Evolutionary conservation across 2,888 invertebrate genomes (phyloP).

Genomic region (Spisula subtruncata): DNA sequence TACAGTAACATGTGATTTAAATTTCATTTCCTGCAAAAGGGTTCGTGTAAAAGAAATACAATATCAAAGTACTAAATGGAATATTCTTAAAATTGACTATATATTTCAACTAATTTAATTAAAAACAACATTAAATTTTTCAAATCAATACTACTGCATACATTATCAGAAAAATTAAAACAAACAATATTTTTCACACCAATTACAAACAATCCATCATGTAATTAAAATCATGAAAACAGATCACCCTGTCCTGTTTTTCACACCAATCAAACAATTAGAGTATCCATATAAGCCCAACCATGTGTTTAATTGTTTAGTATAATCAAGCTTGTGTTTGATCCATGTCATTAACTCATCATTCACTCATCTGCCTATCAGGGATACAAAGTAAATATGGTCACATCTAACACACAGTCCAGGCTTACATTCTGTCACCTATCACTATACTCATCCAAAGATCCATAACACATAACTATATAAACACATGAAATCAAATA

Average conservation of each 20-base stretch:
- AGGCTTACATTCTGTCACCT: background rate
- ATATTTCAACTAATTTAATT: no score
- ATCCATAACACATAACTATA: no score
- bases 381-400: background rate
- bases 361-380: background rate
- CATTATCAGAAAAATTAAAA: background rate
- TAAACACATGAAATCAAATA: no score
- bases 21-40: no score
- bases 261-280: background rate
- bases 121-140: no score
- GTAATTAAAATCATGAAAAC: background rate
- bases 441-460: background rate
- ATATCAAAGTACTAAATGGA: no score
- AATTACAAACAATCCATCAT: background rate
- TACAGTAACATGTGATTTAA: no score
- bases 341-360: background rate
- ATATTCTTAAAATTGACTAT: no score
- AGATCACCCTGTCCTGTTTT: background rate
- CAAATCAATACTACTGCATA: no score
- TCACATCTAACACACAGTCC: background rate
- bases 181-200: background rate
- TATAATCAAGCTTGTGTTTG: background rate
- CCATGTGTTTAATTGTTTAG: conserved; percentile 6
- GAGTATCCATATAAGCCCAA: background rate
- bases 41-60: no score